Evolutionary conservation across 1,140 invertebrate species (phyloP).

Genomic region (Aphaenogaster ashmeadi): DNA sequence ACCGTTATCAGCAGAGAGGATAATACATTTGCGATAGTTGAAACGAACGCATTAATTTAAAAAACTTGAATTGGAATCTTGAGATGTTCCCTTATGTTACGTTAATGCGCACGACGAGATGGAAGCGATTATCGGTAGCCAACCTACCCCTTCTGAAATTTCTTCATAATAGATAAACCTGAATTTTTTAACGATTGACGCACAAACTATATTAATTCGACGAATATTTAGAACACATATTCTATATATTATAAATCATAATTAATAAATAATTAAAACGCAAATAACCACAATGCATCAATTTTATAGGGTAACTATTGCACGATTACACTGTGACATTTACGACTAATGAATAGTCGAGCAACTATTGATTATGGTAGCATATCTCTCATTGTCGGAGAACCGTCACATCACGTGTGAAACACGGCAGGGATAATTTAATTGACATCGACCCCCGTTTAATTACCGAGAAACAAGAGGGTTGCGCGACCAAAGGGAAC

Average conservation of each 20-base stretch:
- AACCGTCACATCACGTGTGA: constrained; percentile 44
- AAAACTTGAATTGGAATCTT: constrained; percentile 24
- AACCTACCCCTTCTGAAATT: background rate
- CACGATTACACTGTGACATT: constrained; percentile 14
- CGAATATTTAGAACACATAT: background rate
- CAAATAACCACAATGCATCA: background rate
- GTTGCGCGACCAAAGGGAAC: background rate
- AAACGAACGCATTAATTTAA: constrained; percentile 18
- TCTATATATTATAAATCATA: background rate
- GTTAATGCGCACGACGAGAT: background rate
- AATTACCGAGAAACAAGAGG: constrained; percentile 50
- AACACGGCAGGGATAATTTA: constrained; percentile 48
- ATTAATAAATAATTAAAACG: constrained; percentile 16
- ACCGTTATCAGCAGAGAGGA: constrained; percentile 29
- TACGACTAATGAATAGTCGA: constrained; percentile 31
- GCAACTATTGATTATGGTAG: constrained; percentile 34
- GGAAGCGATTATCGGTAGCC: background rate
- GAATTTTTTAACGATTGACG: background rate
- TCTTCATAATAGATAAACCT: background rate
- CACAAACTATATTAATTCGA: background rate
- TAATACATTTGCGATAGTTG: constrained; percentile 36
- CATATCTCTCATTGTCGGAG: constrained; percentile 43
- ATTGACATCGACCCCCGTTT: constrained; percentile 51
- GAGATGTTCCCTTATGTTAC: background rate
- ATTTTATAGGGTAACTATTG: constrained; percentile 24